Evolutionary conservation across 2,113 vertebrate genomes (phyloP), one percentile per base, ranked within the genome.

Genomic region (Ailurus styani): DNA sequence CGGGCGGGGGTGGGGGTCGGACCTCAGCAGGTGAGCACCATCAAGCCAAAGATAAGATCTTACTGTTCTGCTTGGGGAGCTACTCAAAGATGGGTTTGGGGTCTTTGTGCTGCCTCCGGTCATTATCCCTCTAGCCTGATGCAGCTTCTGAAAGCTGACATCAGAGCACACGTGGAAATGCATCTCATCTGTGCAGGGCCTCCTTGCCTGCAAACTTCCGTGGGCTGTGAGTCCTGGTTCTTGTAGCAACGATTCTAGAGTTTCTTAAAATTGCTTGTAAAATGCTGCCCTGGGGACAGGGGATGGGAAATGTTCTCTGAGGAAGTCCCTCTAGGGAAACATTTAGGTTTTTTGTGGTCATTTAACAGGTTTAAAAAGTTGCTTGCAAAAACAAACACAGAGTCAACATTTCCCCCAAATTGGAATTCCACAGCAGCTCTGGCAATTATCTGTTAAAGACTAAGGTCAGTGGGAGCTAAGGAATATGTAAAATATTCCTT

Each of bases 21-120:
- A 5, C 18, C 31, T 75, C 14, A 55, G 47, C n/a, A 0, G 0
- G 3, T 4, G 13, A 62, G 42, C 47, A 60, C 0, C 0, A 15
- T 0, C 3, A 68, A 2, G 10, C 7, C 37, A 84, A 55, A 0
- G 0, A 45, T 50, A 50, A 17, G 70, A 52, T 23, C 60, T 6
- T 68, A 23, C 31, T 29, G 21, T 29, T n/a, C 20, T 37, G 23
- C 21, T 77, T 2, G 2, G 27, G 78, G 40, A 64, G n/a, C 29
- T 47, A 11, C 60, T 75, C 7, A 1, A 0, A 29, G 40, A 87
- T 62, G 45, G 68, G 42, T 60, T 55, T 50, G 3, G 12, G 37
- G 37, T 79, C 60, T 81, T 64, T n/a, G 52, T 60, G 37, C 40
- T 57, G 37, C 34, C 64, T 66, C 1, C 0, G 37, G 42, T 45